phyloP scores from a whole-genome alignment of 2,113 vertebrate genomes.

The Benitochromis conjunctus region DNA sequence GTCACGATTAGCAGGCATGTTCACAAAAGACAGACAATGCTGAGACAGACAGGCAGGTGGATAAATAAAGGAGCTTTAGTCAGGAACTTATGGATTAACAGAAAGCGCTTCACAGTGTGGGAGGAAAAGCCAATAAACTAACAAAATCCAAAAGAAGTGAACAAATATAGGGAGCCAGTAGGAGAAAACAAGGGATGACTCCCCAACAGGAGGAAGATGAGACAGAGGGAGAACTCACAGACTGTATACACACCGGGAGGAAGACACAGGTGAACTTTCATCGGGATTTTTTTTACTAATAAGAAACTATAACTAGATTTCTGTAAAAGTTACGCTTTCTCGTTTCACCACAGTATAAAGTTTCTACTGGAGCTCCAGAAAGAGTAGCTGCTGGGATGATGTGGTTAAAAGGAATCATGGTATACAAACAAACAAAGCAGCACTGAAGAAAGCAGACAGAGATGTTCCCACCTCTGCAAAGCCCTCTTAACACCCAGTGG shows the following conservation, averaged over 20 bases:
- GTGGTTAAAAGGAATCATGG: background rate
- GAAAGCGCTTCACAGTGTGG: background rate
- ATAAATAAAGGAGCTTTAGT: background rate
- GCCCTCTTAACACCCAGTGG: conserved; percentile 57
- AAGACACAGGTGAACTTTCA: background rate
- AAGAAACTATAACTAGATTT: background rate
- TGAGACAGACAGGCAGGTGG: background rate
- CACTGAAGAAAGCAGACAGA: conserved; percentile 24
- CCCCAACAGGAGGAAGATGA: background rate
- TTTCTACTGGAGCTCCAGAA: background rate
- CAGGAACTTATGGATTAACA: background rate
- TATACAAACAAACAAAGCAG: background rate
- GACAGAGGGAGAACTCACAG: background rate
- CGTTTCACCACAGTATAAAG: background rate
- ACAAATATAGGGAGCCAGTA: background rate
- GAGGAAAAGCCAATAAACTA: background rate
- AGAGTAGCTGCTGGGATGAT: background rate
- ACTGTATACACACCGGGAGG: background rate
- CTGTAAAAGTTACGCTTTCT: background rate
- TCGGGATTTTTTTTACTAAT: background rate
- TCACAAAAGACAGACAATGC: background rate
- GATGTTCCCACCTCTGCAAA: conserved; percentile 63
- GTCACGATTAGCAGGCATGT: background rate
- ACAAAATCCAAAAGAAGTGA: background rate
- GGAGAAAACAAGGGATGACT: background rate